Conservation (phyloP, 2,797 vertebrate species). For the Clarias pachynema region DNA sequence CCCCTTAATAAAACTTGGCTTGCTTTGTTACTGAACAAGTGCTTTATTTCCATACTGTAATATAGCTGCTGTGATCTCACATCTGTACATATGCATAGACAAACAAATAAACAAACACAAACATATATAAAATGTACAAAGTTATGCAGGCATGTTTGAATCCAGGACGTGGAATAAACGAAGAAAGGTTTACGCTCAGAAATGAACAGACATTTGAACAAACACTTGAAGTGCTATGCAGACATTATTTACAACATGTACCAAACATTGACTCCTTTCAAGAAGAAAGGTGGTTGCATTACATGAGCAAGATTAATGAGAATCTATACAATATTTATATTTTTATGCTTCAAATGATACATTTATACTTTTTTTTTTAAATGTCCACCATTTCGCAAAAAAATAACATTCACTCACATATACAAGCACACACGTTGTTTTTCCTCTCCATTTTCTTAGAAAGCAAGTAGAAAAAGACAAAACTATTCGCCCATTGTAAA, state of each 20-base stretch:
- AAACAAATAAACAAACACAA: constrained; percentile 69
- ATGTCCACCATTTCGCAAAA: constrained; percentile 63
- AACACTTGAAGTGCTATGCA: constrained; percentile 85
- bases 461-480: constrained; percentile 60
- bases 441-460: constrained; percentile 50
- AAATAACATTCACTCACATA: constrained; percentile 47
- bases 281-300: constrained; percentile 96
- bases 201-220: constrained; percentile 84
- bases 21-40: constrained; percentile 83
- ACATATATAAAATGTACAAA: constrained; percentile 92
- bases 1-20: background rate
- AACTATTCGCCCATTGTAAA: constrained; percentile 47
- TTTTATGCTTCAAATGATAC: constrained; percentile 77
- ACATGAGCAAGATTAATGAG: constrained; percentile 85
- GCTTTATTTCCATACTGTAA: constrained; percentile 96
- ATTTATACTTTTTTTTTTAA: constrained; percentile 70
- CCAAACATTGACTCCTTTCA: constrained; percentile 92
- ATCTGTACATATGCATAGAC: constrained; percentile 97
- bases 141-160: constrained; percentile 83
- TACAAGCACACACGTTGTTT: constrained; percentile 51
- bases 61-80: constrained; percentile 96
- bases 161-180: constrained; percentile 85
- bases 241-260: constrained; percentile 84
- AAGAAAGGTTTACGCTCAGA: constrained; percentile 80
- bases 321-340: constrained; percentile 85